Evolutionary conservation across 2,797 vertebrate genomes (phyloP).

Genomic region (Ataeniobius toweri): DNA sequence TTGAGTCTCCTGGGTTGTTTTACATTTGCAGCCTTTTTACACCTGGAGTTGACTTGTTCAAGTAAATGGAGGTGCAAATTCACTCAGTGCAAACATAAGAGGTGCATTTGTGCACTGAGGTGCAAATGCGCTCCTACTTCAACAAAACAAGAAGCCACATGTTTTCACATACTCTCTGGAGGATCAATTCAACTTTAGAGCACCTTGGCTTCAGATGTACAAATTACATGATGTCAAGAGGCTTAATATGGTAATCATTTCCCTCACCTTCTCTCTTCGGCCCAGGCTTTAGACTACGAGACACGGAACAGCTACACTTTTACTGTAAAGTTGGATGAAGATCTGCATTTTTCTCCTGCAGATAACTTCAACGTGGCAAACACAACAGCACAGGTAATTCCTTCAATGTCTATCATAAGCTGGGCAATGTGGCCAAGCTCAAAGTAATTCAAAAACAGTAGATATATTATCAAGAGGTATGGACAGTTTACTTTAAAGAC

Average conservation of each 20-base stretch:
- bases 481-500: not conserved
- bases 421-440: not conserved
- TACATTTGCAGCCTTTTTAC: constrained; percentile 54
- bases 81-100: constrained; percentile 14
- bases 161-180: constrained; percentile 3
- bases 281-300: constrained; percentile 90
- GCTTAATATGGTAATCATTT: not conserved
- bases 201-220: not conserved
- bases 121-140: constrained; percentile 32
- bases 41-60: constrained; percentile 32
- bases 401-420: not conserved
- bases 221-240: not conserved
- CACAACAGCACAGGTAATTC: constrained; percentile 73
- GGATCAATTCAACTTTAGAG: constrained; percentile 2
- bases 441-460: not conserved
- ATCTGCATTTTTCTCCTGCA: constrained; percentile 56
- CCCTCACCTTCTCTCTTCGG: not conserved
- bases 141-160: constrained; percentile 2
- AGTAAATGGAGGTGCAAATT: constrained; percentile 49
- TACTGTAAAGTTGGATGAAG: constrained; percentile 82
- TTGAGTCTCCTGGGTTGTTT: constrained; percentile 19
- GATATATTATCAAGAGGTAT: not conserved
- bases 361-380: constrained; percentile 65
- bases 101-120: constrained; percentile 18
- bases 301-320: constrained; percentile 78